A percentile compares a stretch with the other conserved stretches of the same genome.
These are phyloP conservation scores for Caranx melampygus DNA, from an alignment of 2,113 vertebrate genomes.

Conservation along the genomic window DNA sequence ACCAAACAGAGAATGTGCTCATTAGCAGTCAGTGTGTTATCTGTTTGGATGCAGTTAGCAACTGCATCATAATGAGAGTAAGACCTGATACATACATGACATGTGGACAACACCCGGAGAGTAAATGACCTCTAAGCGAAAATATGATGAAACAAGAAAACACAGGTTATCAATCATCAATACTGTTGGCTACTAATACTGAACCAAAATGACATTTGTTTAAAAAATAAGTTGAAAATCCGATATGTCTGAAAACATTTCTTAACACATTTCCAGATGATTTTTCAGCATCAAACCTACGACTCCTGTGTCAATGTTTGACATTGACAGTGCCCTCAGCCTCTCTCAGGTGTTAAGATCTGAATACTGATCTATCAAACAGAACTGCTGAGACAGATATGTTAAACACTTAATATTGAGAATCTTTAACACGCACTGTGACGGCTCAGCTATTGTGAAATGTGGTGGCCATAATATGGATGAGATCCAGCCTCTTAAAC, in stretches of 20 bases:
- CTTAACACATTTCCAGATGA: too few species aligned
- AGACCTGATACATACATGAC: constrained; percentile 19
- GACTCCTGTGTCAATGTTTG: too few species aligned
- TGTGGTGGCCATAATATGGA: too few species aligned
- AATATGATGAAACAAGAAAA: constrained; percentile 10
- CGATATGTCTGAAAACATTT: too few species aligned
- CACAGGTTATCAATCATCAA: not conserved
- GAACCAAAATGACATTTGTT: not conserved
- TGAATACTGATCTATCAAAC: not conserved
- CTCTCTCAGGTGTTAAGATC: not conserved
- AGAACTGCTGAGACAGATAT: not conserved
- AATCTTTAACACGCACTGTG: too few species aligned
- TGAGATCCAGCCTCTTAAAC: too few species aligned
- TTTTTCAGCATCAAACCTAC: too few species aligned
- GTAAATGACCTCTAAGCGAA: constrained; percentile 20
- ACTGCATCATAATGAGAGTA: constrained; percentile 19
- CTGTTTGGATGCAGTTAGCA: constrained; percentile 60
- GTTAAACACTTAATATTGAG: too few species aligned
- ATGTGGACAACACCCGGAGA: constrained; percentile 33
- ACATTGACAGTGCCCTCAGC: not conserved
- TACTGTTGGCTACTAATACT: not conserved
- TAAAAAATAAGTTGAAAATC: too few species aligned
- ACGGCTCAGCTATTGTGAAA: too few species aligned
- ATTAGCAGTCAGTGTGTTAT: constrained; percentile 47
- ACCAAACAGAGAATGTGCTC: constrained; percentile 38